These are phyloP conservation scores for Graptemys geographica DNA, from an alignment of 2,797 vertebrate species.

Conservation along the genomic window DNA sequence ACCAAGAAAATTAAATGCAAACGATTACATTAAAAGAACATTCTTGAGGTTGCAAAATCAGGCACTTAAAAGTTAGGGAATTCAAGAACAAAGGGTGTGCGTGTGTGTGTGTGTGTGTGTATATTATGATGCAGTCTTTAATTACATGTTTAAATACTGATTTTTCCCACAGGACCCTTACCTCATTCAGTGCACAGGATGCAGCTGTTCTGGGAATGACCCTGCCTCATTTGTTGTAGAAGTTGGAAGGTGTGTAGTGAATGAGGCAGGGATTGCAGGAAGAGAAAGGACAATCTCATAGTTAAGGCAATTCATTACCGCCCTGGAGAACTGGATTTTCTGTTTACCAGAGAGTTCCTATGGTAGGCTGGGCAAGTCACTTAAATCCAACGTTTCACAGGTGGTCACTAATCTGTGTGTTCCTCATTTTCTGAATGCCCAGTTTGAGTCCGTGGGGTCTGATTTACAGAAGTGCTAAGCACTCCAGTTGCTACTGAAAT, in stretches of 20 bases:
- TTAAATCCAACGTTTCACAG: not conserved
- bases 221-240: not conserved
- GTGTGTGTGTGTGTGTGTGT: too few relatives aligned
- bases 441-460: not conserved
- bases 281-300: not conserved
- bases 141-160: too few relatives aligned
- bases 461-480: not conserved
- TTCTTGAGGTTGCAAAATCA: too few relatives aligned
- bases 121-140: too few relatives aligned
- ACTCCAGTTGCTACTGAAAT: not conserved
- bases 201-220: too few relatives aligned
- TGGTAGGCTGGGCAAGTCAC: not conserved
- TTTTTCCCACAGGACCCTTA: too few relatives aligned
- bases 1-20: too few relatives aligned
- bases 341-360: not conserved
- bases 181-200: too few relatives aligned
- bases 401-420: not conserved
- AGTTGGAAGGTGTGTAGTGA: not conserved
- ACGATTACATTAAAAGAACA: too few relatives aligned
- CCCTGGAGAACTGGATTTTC: not conserved
- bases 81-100: too few relatives aligned
- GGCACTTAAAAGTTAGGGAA: too few relatives aligned
- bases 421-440: not conserved
- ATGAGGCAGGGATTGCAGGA: not conserved
- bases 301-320: not conserved